Percentiles rank a stretch among this genome's conserved stretches.
Evolutionary conservation across 2,113 vertebrate species (phyloP).

Genomic region (Geococcyx californianus): DNA sequence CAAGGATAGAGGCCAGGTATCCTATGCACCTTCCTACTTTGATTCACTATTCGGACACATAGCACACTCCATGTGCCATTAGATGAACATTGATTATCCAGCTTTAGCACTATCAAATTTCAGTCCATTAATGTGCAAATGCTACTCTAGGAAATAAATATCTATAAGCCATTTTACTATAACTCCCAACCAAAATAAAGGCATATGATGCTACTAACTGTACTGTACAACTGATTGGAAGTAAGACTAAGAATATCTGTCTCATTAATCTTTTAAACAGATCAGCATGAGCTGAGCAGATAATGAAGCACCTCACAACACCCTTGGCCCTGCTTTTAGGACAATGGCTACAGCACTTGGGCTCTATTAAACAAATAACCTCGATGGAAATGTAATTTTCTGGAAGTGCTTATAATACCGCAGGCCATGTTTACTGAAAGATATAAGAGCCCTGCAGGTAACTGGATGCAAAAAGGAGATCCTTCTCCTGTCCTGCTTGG

Average conservation of each 20-base stretch:
- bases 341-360: neutral
- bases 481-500: neutral
- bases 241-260: conserved; percentile 19
- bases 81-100: neutral
- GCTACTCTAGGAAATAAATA: conserved; percentile 12
- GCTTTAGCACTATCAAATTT: neutral
- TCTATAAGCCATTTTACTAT: neutral
- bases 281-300: neutral
- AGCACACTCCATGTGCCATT: neutral
- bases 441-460: neutral
- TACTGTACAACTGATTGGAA: neutral
- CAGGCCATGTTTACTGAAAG: neutral
- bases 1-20: neutral
- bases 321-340: neutral
- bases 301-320: neutral
- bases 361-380: neutral
- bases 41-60: neutral
- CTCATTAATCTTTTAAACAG: conserved; percentile 59
- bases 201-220: neutral
- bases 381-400: neutral
- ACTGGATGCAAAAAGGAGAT: neutral
- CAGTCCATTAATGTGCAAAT: neutral
- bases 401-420: neutral
- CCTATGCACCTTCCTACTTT: neutral
- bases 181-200: neutral